Base-by-base conservation (phyloP, 2,113 vertebrate genomes). In the Pholis gunnellus region DNA sequence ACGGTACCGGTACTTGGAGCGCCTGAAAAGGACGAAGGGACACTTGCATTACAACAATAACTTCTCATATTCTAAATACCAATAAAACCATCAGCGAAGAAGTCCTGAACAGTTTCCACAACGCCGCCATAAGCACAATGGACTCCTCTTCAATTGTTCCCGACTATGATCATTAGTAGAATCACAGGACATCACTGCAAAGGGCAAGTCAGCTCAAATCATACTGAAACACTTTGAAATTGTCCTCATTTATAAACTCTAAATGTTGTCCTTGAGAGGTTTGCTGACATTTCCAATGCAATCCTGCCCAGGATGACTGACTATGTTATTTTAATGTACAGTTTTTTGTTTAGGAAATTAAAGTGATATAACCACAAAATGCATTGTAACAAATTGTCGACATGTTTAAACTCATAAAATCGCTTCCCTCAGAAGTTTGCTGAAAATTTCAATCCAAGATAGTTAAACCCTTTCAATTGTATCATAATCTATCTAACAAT, bases 381-480 rank as follows among this genome's bases (percentile, higher is more conserved):
- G 11, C 34, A 22, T 13, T 38, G 20, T 11, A 63, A n/a, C 9
- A 63, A 38, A 63, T 38, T 20, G 18, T 15, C 13, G 6, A 11
- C 31, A 34, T 36, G 60, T 63, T 63, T 22, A 38, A 38, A 22
- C 18, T 36, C 17, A 17, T 34, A 34, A 61, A 61, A 61, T 20
- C 4, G 36, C 20, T 10, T 11, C 31, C 18, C 22, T 36, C 17
- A 20, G 17, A 22, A 5, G 20, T 63, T 63, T 63, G 18, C 60
- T 36, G 9, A 36, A 20, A 22, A 36, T 3, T 29, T 14, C 15
- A 79, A 74, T 80, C 68, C 29, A 48, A 20, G 27, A 34, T 54
- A 10, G 36, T 34, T 54, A 75, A 78, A 79, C 46, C 38, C 70
- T 57, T 61, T 38, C 52, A 81, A 48, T 77, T 66, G 69, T 69